Base-by-base conservation (phyloP, 1,140 invertebrate genomes). In the Sinonovacula constricta region DNA sequence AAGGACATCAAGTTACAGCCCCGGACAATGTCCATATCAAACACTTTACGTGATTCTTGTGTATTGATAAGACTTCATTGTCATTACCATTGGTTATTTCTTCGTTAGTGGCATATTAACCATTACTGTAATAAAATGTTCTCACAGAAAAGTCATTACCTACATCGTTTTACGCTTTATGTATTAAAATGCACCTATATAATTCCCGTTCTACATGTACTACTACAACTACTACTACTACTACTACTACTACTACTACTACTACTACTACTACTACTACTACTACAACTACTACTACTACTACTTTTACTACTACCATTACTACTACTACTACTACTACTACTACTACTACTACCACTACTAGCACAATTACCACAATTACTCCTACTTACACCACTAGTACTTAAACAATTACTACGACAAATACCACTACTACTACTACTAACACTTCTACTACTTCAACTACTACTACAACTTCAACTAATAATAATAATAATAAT, bases 241-340 rank as follows among this genome's bases (percentile, higher is more conserved):
- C 45, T 14, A 49, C 45, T 49, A 49, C 45, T 49, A 49, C 45
- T 49, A 49, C 45, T 49, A 49, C 45, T 49, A 49, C 45, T 49
- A 49, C 45, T 49, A 49, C n/a, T 49, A 49, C 45, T 49, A 49
- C 45, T 49, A 49, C 45, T 49, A 49, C 45, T 49, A 49, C 45
- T 49, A 49, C 45, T 49, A 49, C 45, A 14, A 49, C 45, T 49
- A 49, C 45, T 49, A 49, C 45, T 49, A 49, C 45, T 49, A n/a
- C 45, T 49, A n/a, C 45, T 49, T 12, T n/a, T 49, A n/a, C 45
- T 49, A n/a, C 45, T 49, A n/a, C 45, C n/a, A n/a, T n/a, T 49
- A 49, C 45, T 49, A 14, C 45, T 49, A 49, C 45, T 49, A 49
- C 45, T 49, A 49, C 45, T 49, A 49, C 45, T 49, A 49, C 45